Percentiles rank a stretch among this genome's conserved stretches.
phyloP scores from a whole-genome alignment of 2,797 vertebrate genomes.

The Nyctibius grandis region DNA sequence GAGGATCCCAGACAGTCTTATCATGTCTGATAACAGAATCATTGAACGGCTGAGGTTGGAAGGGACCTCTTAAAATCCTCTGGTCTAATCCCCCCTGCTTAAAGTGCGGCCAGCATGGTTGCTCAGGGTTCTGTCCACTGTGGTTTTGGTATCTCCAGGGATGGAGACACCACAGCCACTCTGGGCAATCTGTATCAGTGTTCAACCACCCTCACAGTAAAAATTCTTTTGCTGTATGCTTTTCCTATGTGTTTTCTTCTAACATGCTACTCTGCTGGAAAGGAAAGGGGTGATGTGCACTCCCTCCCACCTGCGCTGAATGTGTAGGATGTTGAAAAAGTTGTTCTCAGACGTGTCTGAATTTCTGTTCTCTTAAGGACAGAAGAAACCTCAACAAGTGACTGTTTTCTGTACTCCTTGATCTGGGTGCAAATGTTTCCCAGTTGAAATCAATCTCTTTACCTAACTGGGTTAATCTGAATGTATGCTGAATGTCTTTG shows the following conservation, averaged over 20 bases:
- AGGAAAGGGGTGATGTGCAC: background rate
- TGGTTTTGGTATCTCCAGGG: background rate
- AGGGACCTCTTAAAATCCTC: background rate
- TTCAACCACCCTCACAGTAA: background rate
- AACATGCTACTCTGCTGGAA: background rate
- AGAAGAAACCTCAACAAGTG: background rate
- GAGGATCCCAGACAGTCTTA: background rate
- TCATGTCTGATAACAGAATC: background rate
- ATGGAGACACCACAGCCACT: background rate
- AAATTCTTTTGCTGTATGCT: background rate
- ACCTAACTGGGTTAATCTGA: background rate
- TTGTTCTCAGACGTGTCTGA: background rate
- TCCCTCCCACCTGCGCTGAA: background rate
- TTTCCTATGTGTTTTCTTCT: background rate
- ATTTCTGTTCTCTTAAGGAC: background rate
- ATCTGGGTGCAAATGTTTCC: background rate
- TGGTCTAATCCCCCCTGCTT: background rate
- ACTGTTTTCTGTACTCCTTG: background rate
- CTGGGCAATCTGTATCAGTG: background rate
- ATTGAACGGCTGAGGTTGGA: background rate
- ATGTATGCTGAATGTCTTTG: background rate
- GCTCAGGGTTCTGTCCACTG: background rate
- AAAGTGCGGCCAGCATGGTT: fast-evolving
- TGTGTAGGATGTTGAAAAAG: background rate
- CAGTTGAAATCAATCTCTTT: background rate